Evolutionary conservation across 2,113 vertebrate species (phyloP).

Genomic region (Mixornis gularis): DNA sequence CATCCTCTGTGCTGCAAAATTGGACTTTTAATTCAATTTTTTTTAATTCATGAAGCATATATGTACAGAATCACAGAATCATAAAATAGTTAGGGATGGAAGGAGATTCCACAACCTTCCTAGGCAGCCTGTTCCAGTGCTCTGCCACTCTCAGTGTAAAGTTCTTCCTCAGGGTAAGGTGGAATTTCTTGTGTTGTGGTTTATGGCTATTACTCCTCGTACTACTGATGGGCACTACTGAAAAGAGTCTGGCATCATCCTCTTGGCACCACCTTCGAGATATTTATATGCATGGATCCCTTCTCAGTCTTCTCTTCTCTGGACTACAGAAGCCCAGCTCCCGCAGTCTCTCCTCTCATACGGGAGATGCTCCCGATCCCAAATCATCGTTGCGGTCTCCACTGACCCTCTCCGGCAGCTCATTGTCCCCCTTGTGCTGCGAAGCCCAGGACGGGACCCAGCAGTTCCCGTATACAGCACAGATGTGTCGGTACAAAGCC

Average conservation of each 20-base stretch:
- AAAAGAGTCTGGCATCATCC: not conserved
- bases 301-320: no score
- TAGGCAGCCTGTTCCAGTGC: not conserved
- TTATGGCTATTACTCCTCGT: not conserved
- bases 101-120: not conserved
- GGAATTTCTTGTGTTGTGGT: not conserved
- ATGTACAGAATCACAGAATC: not conserved
- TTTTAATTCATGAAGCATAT: not conserved
- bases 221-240: not conserved
- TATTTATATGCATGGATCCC: not conserved
- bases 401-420: not conserved
- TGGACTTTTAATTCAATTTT: rapidly evolving
- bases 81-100: not conserved
- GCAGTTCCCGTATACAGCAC: rapidly evolving
- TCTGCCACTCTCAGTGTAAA: not conserved
- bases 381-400: not conserved
- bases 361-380: not conserved
- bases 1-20: not conserved
- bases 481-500: no score
- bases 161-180: not conserved
- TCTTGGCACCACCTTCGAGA: not conserved
- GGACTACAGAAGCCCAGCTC: not conserved
- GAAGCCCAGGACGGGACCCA: not conserved
- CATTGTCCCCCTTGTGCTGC: not conserved
- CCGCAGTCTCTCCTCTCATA: not conserved